Evolutionary conservation across 2,888 invertebrate genomes (phyloP).

Genomic region (Callyntrura sp.): DNA sequence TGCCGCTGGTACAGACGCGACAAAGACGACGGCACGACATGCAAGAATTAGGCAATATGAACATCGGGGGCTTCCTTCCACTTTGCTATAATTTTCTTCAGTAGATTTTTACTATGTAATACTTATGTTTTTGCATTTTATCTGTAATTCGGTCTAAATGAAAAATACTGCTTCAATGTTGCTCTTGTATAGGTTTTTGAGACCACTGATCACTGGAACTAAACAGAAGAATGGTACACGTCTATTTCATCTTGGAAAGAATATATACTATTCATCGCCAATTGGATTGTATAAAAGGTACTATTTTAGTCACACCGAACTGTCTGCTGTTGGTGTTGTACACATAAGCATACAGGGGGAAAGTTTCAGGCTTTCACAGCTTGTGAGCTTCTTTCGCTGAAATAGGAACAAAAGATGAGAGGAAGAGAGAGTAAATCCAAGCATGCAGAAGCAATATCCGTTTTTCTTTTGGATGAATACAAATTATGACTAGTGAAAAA

Average conservation of each 20-base stretch:
- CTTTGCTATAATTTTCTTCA: neutral
- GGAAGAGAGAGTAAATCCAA: slow-evolving; percentile 63
- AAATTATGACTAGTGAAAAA: slow-evolving; percentile 68
- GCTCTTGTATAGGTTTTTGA: neutral
- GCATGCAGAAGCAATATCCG: slow-evolving; percentile 73
- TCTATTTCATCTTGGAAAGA: neutral
- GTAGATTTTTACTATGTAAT: too few relatives aligned
- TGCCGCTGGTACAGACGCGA: neutral
- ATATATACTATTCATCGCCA: slow-evolving; percentile 13
- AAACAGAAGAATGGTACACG: neutral
- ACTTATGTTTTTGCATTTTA: neutral
- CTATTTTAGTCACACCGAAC: neutral
- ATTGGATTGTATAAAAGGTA: slow-evolving; percentile 20
- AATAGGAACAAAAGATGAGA: slow-evolving; percentile 59
- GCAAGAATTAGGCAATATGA: neutral
- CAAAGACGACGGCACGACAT: neutral
- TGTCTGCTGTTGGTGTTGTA: neutral
- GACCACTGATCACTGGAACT: neutral
- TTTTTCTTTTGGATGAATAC: slow-evolving; percentile 70
- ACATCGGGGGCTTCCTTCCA: neutral
- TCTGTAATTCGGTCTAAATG: neutral
- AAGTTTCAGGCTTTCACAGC: slow-evolving; percentile 40
- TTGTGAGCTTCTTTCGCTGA: slow-evolving; percentile 16
- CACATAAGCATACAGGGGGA: neutral
- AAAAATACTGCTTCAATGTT: slow-evolving; percentile 5